Percentiles rank a stretch among this genome's conserved stretches.
Evolutionary conservation across 2,113 vertebrate genomes (phyloP).

Genomic region (Tapirus terrestris): DNA sequence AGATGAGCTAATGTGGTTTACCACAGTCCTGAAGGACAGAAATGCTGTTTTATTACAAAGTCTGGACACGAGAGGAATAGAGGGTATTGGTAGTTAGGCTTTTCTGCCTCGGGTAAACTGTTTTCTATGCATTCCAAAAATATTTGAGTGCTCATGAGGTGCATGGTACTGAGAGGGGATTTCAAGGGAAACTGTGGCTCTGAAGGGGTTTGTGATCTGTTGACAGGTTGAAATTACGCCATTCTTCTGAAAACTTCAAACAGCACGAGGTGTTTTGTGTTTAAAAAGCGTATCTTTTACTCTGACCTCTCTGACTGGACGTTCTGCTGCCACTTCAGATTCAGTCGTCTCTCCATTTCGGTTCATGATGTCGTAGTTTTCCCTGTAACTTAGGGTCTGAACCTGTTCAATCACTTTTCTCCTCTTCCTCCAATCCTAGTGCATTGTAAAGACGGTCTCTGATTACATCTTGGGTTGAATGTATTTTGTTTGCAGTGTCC

Average conservation of each 20-base stretch:
- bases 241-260: background rate
- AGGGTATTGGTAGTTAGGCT: background rate
- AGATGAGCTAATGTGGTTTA: background rate
- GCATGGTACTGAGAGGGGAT: background rate
- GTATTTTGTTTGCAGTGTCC: background rate
- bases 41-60: background rate
- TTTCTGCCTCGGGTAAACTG: background rate
- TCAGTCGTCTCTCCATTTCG: background rate
- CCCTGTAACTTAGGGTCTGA: background rate
- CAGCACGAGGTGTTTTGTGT: background rate
- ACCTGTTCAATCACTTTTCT: background rate
- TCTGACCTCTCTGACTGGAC: background rate
- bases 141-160: background rate
- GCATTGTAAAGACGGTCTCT: background rate
- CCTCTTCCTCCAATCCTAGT: background rate
- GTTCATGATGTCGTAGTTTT: background rate
- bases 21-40: background rate
- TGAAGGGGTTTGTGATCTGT: background rate
- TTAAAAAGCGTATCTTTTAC: background rate
- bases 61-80: background rate
- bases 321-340: background rate
- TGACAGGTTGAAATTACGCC: background rate
- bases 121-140: slow-evolving; percentile 2
- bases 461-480: background rate
- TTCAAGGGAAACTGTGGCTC: background rate